A percentile compares a stretch with the other conserved stretches of the same genome.
phyloP scores from a whole-genome alignment of 2,113 vertebrate species.

The Ammodytes marinus region DNA sequence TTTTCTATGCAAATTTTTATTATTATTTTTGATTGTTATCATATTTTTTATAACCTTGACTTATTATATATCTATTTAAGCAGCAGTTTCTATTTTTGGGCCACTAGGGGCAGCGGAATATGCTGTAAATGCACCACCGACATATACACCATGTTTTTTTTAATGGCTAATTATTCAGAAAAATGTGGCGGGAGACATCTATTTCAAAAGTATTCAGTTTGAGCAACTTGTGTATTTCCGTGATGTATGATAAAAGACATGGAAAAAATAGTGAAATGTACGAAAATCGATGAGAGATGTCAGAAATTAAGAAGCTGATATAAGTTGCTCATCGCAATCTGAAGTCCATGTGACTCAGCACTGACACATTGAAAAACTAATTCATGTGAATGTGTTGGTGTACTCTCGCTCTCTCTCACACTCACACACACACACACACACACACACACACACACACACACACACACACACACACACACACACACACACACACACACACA shows the following conservation, averaged over 20 bases:
- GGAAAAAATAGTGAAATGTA: slow-evolving; percentile 19
- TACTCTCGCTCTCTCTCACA: slow-evolving; percentile 3
- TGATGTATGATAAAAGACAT: background rate
- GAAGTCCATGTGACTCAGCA: slow-evolving; percentile 68
- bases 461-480: slow-evolving; percentile 2
- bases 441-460: background rate
- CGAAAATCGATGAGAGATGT: background rate
- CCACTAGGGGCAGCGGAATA: too few species aligned
- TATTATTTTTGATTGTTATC: too few species aligned
- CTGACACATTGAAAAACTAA: slow-evolving; percentile 47
- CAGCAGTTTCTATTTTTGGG: too few species aligned
- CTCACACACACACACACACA: background rate
- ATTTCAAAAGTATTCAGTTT: background rate
- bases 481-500: slow-evolving; percentile 52
- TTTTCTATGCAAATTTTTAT: too few species aligned
- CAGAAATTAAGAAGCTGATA: slow-evolving; percentile 37
- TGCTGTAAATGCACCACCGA: too few species aligned
- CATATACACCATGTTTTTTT: too few species aligned
- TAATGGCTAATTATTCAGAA: too few species aligned
- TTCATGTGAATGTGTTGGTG: slow-evolving; percentile 30
- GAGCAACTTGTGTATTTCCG: background rate
- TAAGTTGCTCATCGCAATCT: slow-evolving; percentile 42
- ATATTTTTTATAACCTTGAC: too few species aligned
- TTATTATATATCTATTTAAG: too few species aligned
- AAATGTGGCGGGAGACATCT: too few species aligned